Percentiles rank a stretch among this genome's conserved stretches.
Evolutionary conservation across 2,113 vertebrate species (phyloP).

Genomic region (Mesitornis unicolor): DNA sequence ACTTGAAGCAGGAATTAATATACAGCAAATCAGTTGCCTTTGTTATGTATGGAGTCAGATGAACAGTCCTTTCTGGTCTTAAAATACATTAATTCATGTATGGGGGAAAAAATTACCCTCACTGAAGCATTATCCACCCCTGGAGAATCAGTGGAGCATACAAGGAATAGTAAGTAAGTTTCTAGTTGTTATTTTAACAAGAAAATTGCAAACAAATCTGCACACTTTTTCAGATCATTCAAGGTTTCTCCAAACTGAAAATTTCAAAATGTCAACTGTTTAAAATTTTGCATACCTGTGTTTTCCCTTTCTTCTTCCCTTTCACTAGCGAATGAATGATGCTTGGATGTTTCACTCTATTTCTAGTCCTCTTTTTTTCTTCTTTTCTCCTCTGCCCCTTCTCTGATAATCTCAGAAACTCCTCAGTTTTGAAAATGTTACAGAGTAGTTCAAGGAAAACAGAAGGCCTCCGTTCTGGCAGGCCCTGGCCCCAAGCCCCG

Average conservation of each 20-base stretch:
- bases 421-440: not conserved
- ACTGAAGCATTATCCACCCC: not conserved
- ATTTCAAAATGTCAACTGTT: not conserved
- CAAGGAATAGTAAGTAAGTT: not conserved
- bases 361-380: not conserved
- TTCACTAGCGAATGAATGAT: not conserved
- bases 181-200: not conserved
- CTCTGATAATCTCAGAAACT: not conserved
- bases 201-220: not conserved
- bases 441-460: not conserved
- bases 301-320: not conserved
- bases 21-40: not conserved
- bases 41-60: not conserved
- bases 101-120: not conserved
- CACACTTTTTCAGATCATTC: not conserved
- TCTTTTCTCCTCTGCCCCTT: not conserved
- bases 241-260: not conserved
- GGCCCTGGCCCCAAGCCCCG: accelerated
- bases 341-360: not conserved
- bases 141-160: not conserved
- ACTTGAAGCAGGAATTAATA: not conserved
- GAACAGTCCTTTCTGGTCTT: not conserved
- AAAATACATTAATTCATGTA: slow-evolving; percentile 28
- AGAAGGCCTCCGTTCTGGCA: not conserved
- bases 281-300: not conserved